Evolutionary conservation across 2,888 invertebrate genomes (phyloP).

Genomic region (Hymenopus coronatus): DNA sequence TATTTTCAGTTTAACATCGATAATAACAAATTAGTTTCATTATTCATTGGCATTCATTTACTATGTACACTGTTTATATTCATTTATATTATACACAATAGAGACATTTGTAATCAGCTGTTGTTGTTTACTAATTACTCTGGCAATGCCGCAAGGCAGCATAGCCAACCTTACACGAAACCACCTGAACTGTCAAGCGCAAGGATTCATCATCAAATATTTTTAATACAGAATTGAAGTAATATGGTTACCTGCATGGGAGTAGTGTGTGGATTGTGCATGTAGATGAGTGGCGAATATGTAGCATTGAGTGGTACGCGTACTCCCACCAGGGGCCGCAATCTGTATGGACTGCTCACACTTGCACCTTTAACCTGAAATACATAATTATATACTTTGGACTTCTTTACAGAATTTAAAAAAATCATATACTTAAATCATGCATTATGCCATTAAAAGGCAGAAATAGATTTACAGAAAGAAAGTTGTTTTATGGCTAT

Average conservation of each 20-base stretch:
- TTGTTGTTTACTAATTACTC: too few relatives aligned
- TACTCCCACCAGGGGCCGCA: conserved; percentile 87
- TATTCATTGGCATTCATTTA: too few relatives aligned
- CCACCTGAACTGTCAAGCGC: too few relatives aligned
- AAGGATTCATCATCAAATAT: neutral
- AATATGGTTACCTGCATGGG: conserved; percentile 69
- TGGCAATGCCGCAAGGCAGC: too few relatives aligned
- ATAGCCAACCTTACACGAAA: too few relatives aligned
- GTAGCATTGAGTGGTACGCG: conserved; percentile 89
- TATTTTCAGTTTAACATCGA: too few relatives aligned
- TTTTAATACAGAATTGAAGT: neutral
- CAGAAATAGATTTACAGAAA: neutral
- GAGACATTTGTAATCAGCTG: too few relatives aligned
- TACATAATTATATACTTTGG: neutral
- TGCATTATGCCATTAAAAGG: neutral
- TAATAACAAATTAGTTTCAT: too few relatives aligned
- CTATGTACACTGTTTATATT: too few relatives aligned
- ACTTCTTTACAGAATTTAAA: neutral
- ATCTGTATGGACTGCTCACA: conserved; percentile 83
- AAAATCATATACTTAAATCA: neutral
- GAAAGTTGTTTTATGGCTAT: neutral
- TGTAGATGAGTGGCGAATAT: conserved; percentile 81
- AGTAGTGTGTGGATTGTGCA: conserved; percentile 91
- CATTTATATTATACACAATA: too few relatives aligned
- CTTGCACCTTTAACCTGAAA: conserved; percentile 78